Evolutionary conservation across 2,888 invertebrate species (phyloP), one percentile per base, ranked within the genome.

Genomic region (Dolichomitus sp.): DNA sequence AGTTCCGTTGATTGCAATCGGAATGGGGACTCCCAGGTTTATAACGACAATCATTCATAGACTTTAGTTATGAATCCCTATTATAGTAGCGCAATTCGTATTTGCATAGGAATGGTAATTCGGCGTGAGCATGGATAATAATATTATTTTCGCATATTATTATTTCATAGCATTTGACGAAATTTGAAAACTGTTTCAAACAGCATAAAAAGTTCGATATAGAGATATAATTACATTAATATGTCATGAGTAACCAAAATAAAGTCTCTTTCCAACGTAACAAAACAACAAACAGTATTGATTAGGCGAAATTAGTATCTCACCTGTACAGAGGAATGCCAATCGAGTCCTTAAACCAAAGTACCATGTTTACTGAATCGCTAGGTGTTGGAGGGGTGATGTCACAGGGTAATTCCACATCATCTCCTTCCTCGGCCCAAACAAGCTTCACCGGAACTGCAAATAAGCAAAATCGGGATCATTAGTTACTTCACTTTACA

Each of bases 311-410:
- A 40, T 66, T 17, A 14, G n/a, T 12, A 61, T 80, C 85, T 89
- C 81, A 98, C 98, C 97, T 98, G 94, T 98, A 98, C 77, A 98
- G 95, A 12, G 98, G 98, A 95, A 98, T 97, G 76, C 96, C 96
- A 19, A 81, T 59, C 66, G 96, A 95, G 91, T 98, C 98, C 93
- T 98, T 98, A 95, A 98, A 98, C 98, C 98, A 98, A 83, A 98
- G 96, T 90, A 98, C 96, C 96, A 98, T 96, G 90, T 96, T 97
- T 61, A 98, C 97, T 75, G 95, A 95, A 88, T 97, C 96, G 69
- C 95, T 95, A 0, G 96, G 95, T 30, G 96, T 95, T 0, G 97
- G 96, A 42, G 97, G 96, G 69, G 96, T 96, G 85, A 98, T 95
- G 94, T 98, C 97, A 94, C 98, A 98, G 0, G 98, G 98, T 86